Percentiles rank a stretch among this genome's conserved stretches.
These are phyloP conservation scores for Gnathonemus longibarbis DNA, from an alignment of 2,113 vertebrate species.

Conservation along the genomic window DNA sequence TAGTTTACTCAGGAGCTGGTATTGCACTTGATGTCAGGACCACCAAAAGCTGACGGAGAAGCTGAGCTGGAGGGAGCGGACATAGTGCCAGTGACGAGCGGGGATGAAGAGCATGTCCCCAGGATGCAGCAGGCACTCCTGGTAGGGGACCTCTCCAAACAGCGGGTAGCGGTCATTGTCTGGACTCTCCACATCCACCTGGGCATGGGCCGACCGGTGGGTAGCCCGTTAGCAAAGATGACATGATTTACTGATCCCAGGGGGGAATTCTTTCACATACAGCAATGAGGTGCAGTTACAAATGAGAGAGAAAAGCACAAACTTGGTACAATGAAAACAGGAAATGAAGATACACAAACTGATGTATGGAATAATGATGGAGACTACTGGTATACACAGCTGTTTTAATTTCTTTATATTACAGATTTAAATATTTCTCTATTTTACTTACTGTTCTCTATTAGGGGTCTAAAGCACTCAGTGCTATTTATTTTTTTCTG, in stretches of 20 bases:
- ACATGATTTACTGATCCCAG: neutral
- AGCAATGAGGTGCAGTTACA: neutral
- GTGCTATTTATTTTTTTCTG: neutral
- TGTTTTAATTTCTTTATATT: neutral
- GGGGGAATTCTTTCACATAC: neutral
- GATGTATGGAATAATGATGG: neutral
- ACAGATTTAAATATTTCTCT: neutral
- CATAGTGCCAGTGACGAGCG: slow-evolving; percentile 80
- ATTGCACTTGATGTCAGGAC: slow-evolving; percentile 59
- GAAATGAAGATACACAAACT: neutral
- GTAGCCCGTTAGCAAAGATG: neutral
- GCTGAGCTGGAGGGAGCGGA: slow-evolving; percentile 81
- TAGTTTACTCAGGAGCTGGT: neutral
- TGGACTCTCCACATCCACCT: slow-evolving; percentile 89
- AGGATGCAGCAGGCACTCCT: slow-evolving; percentile 76
- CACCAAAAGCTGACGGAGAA: slow-evolving; percentile 98
- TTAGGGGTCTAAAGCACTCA: no score
- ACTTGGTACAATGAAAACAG: neutral
- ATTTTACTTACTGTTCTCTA: neutral
- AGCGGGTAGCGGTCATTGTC: slow-evolving; percentile 70
- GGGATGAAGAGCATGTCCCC: slow-evolving; percentile 93
- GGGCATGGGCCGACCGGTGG: neutral
- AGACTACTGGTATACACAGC: neutral
- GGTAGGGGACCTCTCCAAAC: slow-evolving; percentile 68
- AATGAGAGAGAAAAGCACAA: neutral